Percentiles rank a stretch among this genome's conserved stretches.
These are phyloP conservation scores for Eristalis pertinax DNA, from an alignment of 2,888 invertebrate species.

Conservation along the genomic window DNA sequence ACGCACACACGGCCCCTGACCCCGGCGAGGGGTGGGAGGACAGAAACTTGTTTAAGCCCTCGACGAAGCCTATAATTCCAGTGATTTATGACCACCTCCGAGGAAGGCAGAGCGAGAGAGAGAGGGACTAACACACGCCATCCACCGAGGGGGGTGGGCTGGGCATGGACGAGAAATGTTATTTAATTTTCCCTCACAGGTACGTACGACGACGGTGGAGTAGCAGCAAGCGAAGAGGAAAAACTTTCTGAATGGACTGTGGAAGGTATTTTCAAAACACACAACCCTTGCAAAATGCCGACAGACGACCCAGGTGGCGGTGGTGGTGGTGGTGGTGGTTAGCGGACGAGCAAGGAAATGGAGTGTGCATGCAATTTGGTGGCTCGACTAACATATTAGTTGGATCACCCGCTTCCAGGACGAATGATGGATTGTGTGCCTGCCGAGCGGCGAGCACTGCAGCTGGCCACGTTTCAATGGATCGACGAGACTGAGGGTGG, in stretches of 20 bases:
- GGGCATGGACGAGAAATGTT: not conserved
- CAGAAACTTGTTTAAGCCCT: slow-evolving; percentile 59
- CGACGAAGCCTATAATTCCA: slow-evolving; percentile 72
- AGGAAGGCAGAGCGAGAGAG: not conserved
- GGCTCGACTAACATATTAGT: slow-evolving; percentile 65
- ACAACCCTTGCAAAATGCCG: slow-evolving; percentile 17
- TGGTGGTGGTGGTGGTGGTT: not conserved
- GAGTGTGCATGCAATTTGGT: slow-evolving; percentile 37
- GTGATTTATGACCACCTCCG: slow-evolving; percentile 62
- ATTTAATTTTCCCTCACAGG: slow-evolving; percentile 4
- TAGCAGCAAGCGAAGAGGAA: not conserved
- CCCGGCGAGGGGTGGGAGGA: not conserved
- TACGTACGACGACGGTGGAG: not conserved
- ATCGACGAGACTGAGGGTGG: slow-evolving; percentile 9
- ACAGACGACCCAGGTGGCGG: not conserved
- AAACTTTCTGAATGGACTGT: slow-evolving; percentile 44
- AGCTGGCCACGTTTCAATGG: slow-evolving; percentile 43
- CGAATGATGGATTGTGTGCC: slow-evolving; percentile 67
- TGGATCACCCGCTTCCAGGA: slow-evolving; percentile 66
- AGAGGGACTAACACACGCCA: not conserved
- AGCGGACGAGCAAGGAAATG: not conserved
- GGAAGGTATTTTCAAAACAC: slow-evolving; percentile 50
- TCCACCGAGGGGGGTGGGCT: not conserved
- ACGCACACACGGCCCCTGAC: slow-evolving; percentile 16
- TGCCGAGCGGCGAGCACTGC: slow-evolving; percentile 27